Base-by-base conservation (phyloP, 2,113 vertebrate genomes). In the Otis tarda region DNA sequence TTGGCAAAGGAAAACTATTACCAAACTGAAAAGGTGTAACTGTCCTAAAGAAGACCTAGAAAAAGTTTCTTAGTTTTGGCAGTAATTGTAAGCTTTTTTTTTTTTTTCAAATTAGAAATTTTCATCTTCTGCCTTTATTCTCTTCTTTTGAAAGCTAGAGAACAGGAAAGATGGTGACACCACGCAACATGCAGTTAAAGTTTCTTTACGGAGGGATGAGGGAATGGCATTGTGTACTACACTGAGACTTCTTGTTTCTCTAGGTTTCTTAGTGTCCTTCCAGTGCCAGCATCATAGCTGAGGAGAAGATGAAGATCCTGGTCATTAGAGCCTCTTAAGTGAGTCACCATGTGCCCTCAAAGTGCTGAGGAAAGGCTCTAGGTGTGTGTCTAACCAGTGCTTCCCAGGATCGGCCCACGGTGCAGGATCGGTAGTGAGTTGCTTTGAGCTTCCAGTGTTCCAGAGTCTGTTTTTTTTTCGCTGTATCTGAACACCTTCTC, bases 351-450 rank as follows among this genome's bases (percentile, higher is more conserved):
- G 0, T 63, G 35, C 30, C 55, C 37, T 37, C 30, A 8, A 7
- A n/a, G 33, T 0, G 3, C 18, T 56, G 70, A 33, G 61, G 37
- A 45, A 52, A 67, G 60, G 15, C 25, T 63, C 12, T 20, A 0
- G 14, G 50, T 35, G 22, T 65, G 7, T 33, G 13, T 53, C 37
- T 6, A 55, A 39, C 20, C 14, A 21, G 10, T 12, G 25, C 7
- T 59, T 81, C 13, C 43, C 3, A 1, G 24, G 61, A n/a, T 52
- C 24, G 64, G 49, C 13, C 23, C 6, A 2, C 0, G 3, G 8
- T 53, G 37, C 14, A 23, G 37, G 21, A 50, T 68, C 31, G 49
- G 23, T 5, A 43, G 10, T 45, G 78, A 73, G 49, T 5, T 84
- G 14, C 53, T 75, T 27, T 67, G 45, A 41, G 55, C 25, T 37